Evolutionary conservation across 2,888 invertebrate genomes (phyloP).

Genomic region (Drosophila colorata): DNA sequence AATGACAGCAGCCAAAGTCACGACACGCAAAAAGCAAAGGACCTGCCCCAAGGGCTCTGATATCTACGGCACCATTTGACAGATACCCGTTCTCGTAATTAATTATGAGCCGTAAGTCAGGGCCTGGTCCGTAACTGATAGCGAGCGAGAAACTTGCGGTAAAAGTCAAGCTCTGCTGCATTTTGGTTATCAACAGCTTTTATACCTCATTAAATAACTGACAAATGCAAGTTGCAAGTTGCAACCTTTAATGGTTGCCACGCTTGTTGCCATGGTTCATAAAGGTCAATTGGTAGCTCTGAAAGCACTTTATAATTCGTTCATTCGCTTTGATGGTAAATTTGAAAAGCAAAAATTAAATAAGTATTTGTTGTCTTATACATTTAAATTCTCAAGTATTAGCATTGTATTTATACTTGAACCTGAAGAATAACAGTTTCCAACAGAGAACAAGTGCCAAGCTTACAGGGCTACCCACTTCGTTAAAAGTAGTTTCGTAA

Average conservation of each 20-base stretch:
- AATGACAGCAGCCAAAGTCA: slow-evolving; percentile 43
- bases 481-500: no score
- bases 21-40: slow-evolving; percentile 7
- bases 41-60: background rate
- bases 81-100: slow-evolving; percentile 42
- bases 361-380: background rate
- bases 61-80: slow-evolving; percentile 13
- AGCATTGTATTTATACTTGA: background rate
- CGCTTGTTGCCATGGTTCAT: slow-evolving; percentile 3
- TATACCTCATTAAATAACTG: slow-evolving; percentile 40
- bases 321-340: background rate
- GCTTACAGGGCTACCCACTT: no score
- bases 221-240: slow-evolving; percentile 20
- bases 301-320: background rate
- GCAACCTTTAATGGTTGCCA: slow-evolving; percentile 19
- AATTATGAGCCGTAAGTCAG: slow-evolving; percentile 50
- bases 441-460: no score
- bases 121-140: slow-evolving; percentile 53
- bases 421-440: no score
- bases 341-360: background rate
- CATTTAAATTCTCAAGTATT: background rate
- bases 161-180: slow-evolving; percentile 21
- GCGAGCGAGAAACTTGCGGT: slow-evolving; percentile 22
- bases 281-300: background rate
- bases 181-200: slow-evolving; percentile 50